Evolutionary conservation across 2,797 vertebrate species (phyloP).

Genomic region (Chlorospingus semifuscus): DNA sequence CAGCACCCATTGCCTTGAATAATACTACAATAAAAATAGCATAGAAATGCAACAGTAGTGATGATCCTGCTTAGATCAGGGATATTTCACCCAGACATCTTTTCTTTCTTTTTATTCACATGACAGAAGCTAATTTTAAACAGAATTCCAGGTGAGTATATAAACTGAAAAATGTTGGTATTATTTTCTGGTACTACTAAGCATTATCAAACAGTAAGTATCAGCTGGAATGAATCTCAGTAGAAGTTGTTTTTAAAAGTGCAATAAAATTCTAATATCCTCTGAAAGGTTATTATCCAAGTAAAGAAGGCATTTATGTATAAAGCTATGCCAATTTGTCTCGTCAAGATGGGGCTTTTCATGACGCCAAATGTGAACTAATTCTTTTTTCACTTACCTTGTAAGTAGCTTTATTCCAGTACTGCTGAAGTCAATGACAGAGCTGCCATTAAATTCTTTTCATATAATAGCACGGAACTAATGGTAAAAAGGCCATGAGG

Average conservation of each 20-base stretch:
- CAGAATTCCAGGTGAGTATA: background rate
- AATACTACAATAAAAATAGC: background rate
- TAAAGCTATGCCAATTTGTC: conserved; percentile 2
- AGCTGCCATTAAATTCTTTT: conserved; percentile 6
- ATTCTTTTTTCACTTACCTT: conserved; percentile 29
- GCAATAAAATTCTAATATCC: conserved; percentile 16
- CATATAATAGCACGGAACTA: background rate
- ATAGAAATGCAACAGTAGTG: background rate
- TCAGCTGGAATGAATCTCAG: background rate
- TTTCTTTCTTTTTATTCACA: background rate
- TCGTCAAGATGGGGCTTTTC: background rate
- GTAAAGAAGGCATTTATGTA: conserved; percentile 6
- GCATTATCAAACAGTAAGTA: background rate
- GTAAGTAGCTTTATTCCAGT: conserved; percentile 20
- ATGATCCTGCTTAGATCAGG: background rate
- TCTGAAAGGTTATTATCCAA: conserved; percentile 32
- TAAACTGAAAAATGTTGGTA: background rate
- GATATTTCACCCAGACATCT: background rate
- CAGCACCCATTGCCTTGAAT: background rate
- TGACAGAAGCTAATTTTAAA: background rate
- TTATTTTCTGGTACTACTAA: background rate
- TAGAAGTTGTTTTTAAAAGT: conserved; percentile 22
- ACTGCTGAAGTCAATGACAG: background rate
- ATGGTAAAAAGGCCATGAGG: background rate
- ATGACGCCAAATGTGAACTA: background rate